Evolutionary conservation across 2,888 invertebrate species (phyloP), one percentile per base, ranked within the genome.

Genomic region (Platycheirus rosarum): DNA sequence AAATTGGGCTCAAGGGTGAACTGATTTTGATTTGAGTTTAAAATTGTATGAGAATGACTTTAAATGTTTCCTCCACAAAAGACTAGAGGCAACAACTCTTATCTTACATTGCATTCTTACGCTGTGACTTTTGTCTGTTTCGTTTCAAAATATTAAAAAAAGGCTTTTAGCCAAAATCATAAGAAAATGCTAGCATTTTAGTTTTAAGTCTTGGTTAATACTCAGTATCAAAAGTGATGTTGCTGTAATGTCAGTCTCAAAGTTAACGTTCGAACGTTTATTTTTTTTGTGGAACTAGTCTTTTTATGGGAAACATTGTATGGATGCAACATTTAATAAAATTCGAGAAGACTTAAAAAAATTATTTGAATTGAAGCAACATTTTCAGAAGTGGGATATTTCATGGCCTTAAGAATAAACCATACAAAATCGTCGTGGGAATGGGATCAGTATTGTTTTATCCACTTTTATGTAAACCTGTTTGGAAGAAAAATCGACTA

Each of bases 211-310:
- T 57, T 57, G 14, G 6, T 37, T 23, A 7, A 32, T 57, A 40
- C 6, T 57, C 55, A 55, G 55, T 55, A 55, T 57, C 20, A 16
- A 11, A 65, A 74, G 74, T 74, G 74, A 74, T 74, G 74, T 74
- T 66, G 49, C 66, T 65, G 73, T 73, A 74, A 49, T 65, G 49
- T 74, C 74, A 74, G 74, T 74, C 66, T 74, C 37, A 55, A 48
- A 65, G 53, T 53, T 53, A 26, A 48, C 55, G 35, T 48, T 63
- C 62, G 53, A 37, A 71, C 44, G 20, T 44, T 62, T n/a, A n/a
- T n/a, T n/a, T n/a, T n/a, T n/a, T 63, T 42, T 44, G 32, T 44
- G 29, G 29, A 40, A 57, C 60, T 44, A 44, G 44, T 29, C 44
- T 60, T 44, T n/a, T 14, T 57, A 23, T 57, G 37, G 40, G n/a